These are phyloP conservation scores for Platygyra sinensis DNA, from an alignment of 64 coral and sea anemone genomes.

Conservation along the genomic window DNA sequence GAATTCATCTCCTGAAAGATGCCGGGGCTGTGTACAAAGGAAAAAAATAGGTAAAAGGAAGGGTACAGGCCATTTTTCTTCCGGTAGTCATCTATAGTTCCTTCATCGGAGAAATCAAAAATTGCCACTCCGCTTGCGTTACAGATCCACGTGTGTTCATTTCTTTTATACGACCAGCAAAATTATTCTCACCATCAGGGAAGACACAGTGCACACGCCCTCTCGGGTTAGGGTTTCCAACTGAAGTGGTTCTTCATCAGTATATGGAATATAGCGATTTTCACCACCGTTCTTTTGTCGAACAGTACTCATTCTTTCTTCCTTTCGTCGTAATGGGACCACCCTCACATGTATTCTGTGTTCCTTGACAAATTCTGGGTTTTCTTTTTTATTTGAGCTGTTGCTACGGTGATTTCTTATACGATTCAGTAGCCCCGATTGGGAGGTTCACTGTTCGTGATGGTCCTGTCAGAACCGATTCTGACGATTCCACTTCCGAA, in stretches of 20 bases:
- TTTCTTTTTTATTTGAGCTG: constrained; percentile 58
- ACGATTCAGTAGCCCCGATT: constrained; percentile 17
- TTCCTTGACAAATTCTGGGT: constrained; percentile 35
- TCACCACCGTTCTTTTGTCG: constrained; percentile 58
- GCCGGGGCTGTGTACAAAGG: constrained; percentile 44
- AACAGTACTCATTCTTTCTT: constrained; percentile 26
- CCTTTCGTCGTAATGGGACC: constrained; percentile 20
- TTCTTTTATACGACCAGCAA: constrained; percentile 38
- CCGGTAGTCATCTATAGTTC: constrained; percentile 53
- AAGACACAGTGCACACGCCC: constrained; percentile 39
- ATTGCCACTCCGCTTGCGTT: constrained; percentile 22
- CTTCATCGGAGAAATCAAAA: constrained; percentile 37
- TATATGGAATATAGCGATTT: constrained; percentile 34
- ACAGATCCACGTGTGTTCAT: constrained; percentile 23
- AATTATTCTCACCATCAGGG: constrained; percentile 31
- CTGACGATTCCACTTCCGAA: too few relatives aligned
- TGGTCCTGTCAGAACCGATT: too few relatives aligned
- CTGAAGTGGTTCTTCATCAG: not conserved
- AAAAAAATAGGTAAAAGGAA: constrained; percentile 60
- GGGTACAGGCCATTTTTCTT: constrained; percentile 54
- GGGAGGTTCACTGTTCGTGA: not conserved
- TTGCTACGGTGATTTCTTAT: not conserved
- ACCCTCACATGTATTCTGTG: constrained; percentile 61
- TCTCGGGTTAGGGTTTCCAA: not conserved
- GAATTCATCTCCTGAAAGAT: constrained; percentile 36